Base-by-base conservation (phyloP, 2,113 vertebrate species). In the Corythoichthys haematopterus region DNA sequence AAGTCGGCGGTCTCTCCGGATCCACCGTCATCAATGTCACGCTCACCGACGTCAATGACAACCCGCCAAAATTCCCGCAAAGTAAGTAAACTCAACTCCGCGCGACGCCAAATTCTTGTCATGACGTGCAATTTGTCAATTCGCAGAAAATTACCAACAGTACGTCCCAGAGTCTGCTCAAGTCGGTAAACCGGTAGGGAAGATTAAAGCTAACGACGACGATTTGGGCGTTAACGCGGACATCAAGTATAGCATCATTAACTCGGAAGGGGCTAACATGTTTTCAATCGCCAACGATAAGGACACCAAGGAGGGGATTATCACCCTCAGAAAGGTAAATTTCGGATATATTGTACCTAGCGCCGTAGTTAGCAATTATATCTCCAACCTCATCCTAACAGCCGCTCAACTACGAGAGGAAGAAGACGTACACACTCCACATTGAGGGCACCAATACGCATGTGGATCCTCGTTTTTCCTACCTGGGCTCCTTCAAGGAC, bases 21-120 rank as follows among this genome's bases (percentile, higher is more conserved):
- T 96, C 97, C 35, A 98, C 96, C 63, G 97, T 95, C 1, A 92
- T 99, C 84, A 99, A 98, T 87, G 96, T 99, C 88, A 98, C 96
- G 0, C 92, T 99, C 71, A 96, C 94, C 0, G 97, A 99, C 66
- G 93, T 98, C 92, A 99, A 99, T 64, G 97, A 98, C 90, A 99
- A 99, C 86, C 95, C 96, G 13, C 97, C 96, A 59, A 92, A 90
- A 76, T 98, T 98, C 85, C 95, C 94, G 56, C 94, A 96, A 75
- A 98, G 96, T 98, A 94, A 13, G 95, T 94, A 79, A 16, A n/a
- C 3, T 16, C 6, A 35, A 15, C 20, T 6, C 10, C 33, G 12
- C 35, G 12, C 6, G 33, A 15, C 6, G 35, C 12, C 11, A 14
- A 57, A 0, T 6, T 7, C 5, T 13, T 2, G 0, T 36, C n/a